Base-by-base conservation (phyloP, 37 sponge, comb jelly and placozoan genomes). In the Geodia barretti region DNA sequence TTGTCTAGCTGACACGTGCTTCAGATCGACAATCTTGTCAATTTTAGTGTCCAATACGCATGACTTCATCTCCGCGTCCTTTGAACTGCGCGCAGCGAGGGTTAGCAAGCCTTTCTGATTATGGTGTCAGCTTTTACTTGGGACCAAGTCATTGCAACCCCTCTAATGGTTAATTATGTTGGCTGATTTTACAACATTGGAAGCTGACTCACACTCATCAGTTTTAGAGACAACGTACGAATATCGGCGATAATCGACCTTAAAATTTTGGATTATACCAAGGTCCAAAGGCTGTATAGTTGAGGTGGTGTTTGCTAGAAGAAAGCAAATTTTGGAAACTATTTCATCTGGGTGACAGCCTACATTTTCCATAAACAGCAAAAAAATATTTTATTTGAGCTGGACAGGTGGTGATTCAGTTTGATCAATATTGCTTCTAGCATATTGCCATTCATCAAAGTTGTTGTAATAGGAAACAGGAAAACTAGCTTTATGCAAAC, bases 361-460 rank as follows among this genome's bases (percentile, higher is more conserved):
- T 60, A 9, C 62, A 43, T 75, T 43, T 11, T 60, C 62, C 77
- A 75, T 75, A 28, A 75, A 75, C 17, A 75, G 29, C 62, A 75
- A 60, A 75, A 73, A 36, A 23, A 11, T 20, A 61, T 40, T 39
- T 5, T 64, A 34, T n/a, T 75, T 75, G 31, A 17, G 14, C 77
- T n/a, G 25, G 36, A 21, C 61, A 75, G 5, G 21, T n/a, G 62
- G 34, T 40, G 30, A 31, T 75, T 75, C 62, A 75, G 30, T 31
- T 75, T 75, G 30, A 4, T 59, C 11, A 75, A 40, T 24, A 75
- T n/a, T 11, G 77, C 26, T 31, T 78, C 79, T 33, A 78, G 14
- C 24, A 78, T 60, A 24, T 78, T 8, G 5, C 79, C 79, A 17
- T 37, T 79, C 79, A 64, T 79, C 79, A 67, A 79, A 70, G 79